Evolutionary conservation across 2,113 vertebrate genomes (phyloP), one percentile per base, ranked within the genome.

Genomic region (Grantiella picta): DNA sequence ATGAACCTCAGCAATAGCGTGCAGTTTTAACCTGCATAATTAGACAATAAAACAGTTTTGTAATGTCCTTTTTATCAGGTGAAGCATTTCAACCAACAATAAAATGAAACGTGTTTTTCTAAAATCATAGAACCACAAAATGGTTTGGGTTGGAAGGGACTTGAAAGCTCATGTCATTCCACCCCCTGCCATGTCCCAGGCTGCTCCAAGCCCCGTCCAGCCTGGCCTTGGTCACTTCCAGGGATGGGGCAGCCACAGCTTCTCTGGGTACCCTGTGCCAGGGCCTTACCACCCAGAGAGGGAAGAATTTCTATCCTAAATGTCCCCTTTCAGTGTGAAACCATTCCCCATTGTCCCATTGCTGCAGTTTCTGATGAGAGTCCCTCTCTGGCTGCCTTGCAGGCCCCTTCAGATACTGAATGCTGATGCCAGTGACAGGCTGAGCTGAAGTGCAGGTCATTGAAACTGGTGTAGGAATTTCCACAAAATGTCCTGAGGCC

Each of bases 181-280:
- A 44, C 2, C 6, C 35, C 54, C 47, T 78, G 54, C 19, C 36
- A 44, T 10, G 19, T 0, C 7, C 68, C 68, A 73, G 36, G 27
- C 0, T 59, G 77, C 15, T 57, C 42, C 52, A 57, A 36, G 33
- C 18, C 35, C 22, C 0, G 0, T 57, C 42, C 59, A 81, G 1
- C 36, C 59, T 52, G 36, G 44, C 18, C 44, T 44, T 50, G 68
- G 22, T 36, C 86, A 65, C 27, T 73, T 16, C 25, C 44, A 81
- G 60, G 59, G 18, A 50, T 52, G 36, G 27, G 22, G 36, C 36
- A 81, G 52, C 31, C 27, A 50, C 36, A 65, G 59, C 22, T 33
- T 1, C 36, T 65, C 44, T 50, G 42, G 66, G 42, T 6, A 80
- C 0, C 42, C 50, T 71, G 36, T 19, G 42, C 23, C 52, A 59